Evolutionary conservation across 1,140 invertebrate species (phyloP).

Genomic region (Ylistrum balloti): DNA sequence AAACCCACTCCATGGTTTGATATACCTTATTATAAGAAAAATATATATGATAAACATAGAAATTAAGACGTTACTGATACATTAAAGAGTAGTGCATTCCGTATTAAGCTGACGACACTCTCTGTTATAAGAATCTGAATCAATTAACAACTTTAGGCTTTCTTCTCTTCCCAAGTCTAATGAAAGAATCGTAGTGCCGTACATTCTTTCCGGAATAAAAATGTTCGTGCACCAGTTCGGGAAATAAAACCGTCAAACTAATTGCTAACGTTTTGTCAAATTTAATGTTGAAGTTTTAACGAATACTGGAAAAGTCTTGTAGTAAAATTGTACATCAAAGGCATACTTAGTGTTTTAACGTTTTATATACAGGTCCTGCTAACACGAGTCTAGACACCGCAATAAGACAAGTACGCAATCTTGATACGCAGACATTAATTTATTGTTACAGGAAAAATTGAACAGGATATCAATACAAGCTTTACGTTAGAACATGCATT

Average conservation of each 20-base stretch:
- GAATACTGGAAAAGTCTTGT: not conserved
- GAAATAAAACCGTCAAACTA: conserved; percentile 26
- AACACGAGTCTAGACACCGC: not conserved
- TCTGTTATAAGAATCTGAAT: not conserved
- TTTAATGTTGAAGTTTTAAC: not conserved
- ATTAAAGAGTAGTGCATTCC: not conserved
- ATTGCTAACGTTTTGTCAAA: conserved; percentile 14
- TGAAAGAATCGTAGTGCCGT: conserved; percentile 7
- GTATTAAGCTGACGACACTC: not conserved
- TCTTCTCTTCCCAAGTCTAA: not conserved
- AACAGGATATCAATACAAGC: not conserved
- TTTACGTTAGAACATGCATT: not conserved
- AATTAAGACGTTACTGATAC: not conserved
- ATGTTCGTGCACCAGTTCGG: not conserved
- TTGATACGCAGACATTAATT: not conserved
- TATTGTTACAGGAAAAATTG: conserved; percentile 29
- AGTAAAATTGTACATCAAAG: not conserved
- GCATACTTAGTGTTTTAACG: conserved; percentile 4
- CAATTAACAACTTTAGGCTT: not conserved
- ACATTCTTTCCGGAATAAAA: not conserved
- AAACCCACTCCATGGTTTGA: not conserved
- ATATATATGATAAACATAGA: not conserved
- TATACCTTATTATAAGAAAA: not conserved
- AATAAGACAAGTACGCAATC: not conserved
- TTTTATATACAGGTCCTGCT: not conserved